These are phyloP conservation scores for Notiomystis cincta DNA, from an alignment of 2,113 vertebrate genomes.

Conservation along the genomic window DNA sequence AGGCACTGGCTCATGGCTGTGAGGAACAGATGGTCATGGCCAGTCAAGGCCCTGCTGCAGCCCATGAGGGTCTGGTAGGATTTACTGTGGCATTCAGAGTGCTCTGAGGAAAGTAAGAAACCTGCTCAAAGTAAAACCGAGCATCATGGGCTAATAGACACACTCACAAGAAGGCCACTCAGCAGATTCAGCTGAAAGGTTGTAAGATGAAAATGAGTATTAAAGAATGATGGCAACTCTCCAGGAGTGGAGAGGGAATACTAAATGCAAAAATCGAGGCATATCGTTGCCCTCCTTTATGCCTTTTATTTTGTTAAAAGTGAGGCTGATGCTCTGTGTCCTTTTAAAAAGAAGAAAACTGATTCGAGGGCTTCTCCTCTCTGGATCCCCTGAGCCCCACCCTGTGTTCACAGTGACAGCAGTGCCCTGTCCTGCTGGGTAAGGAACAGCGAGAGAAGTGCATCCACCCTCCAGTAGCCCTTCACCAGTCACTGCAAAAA, in stretches of 20 bases:
- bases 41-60: neutral
- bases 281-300: neutral
- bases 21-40: neutral
- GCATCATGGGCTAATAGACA: neutral
- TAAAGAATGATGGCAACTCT: neutral
- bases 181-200: neutral
- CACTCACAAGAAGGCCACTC: neutral
- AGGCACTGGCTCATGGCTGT: neutral
- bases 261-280: neutral
- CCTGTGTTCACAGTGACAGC: neutral
- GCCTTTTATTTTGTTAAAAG: neutral
- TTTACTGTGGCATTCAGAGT: neutral
- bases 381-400: neutral
- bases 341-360: neutral
- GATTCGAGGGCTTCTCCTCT: neutral
- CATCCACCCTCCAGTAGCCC: neutral
- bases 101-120: neutral
- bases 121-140: neutral
- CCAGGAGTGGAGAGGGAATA: neutral
- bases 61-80: neutral
- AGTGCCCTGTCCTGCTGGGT: neutral
- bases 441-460: fast-evolving
- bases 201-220: neutral
- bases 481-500: neutral
- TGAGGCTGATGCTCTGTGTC: neutral